Conservation (phyloP, 2,797 vertebrate species). For the Sus cebifrons region DNA sequence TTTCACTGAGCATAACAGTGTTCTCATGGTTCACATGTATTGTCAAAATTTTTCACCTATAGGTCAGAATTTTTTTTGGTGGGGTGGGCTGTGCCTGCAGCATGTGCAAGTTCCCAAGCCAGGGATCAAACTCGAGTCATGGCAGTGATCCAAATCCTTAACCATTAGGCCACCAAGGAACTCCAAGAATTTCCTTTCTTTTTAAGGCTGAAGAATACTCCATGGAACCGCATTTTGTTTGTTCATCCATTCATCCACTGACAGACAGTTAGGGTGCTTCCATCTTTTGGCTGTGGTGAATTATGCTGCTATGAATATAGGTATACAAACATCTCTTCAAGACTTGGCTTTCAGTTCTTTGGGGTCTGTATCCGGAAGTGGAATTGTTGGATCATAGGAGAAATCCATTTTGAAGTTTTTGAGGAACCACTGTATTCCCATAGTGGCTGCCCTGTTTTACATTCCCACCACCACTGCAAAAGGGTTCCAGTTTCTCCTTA, state of each 20-base stretch:
- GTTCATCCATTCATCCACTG: no score
- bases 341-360: neutral
- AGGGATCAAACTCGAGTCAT: no score
- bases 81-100: no score
- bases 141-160: no score
- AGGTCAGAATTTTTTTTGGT: neutral
- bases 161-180: no score
- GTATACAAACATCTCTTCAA: neutral
- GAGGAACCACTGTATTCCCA: no score
- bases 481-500: rapidly evolving
- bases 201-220: neutral
- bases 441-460: neutral
- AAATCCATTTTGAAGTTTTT: neutral
- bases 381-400: no score
- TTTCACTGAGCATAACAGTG: neutral
- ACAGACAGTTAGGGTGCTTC: rapidly evolving
- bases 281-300: neutral
- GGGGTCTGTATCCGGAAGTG: rapidly evolving
- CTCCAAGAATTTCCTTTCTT: neutral
- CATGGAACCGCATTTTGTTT: neutral
- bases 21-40: neutral
- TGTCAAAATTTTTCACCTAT: neutral
- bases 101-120: no score
- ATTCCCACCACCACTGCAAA: rapidly evolving
- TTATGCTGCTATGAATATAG: neutral